Base-by-base conservation (phyloP, 2,113 vertebrate species). In the Apaloderma vittatum region DNA sequence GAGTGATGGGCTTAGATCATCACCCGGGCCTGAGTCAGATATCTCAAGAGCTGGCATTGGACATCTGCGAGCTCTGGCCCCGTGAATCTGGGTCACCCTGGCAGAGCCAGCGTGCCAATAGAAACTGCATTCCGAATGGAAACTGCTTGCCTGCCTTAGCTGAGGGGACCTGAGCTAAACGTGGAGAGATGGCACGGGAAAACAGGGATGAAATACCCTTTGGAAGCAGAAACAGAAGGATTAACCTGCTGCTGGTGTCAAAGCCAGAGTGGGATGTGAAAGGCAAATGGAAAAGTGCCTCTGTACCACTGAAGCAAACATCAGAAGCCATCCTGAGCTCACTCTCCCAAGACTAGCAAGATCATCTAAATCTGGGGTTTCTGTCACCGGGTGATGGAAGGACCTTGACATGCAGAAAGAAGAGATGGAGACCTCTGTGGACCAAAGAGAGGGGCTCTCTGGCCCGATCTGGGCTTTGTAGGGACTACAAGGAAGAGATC, bases 1-100 rank as follows among this genome's bases (percentile, higher is more conserved):
- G 91, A 96, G 57, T 75, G 94, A 88, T 84, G 65, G 83, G 48
- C 55, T 92, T 92, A 84, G 68, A 55, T 93, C 94, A 93, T 88
- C 72, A 40, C 48, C 34, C 18, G 0, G 63, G 73, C 76, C 70
- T 49, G 63, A 90, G 65, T 86, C 68, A 72, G 68, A 23, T 86
- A 63, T 77, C 86, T 96, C 65, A 27, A 54, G 67, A 86, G 61
- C 37, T 93, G 88, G 76, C 76, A 67, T 65, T 24, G 68, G 74
- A 80, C 20, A 45, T 61, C 84, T 83, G 71, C 0, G 0, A 90
- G 65, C 79, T 62, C 82, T 66, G 16, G 36, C 57, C 37, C 52
- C 0, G 6, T 57, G 37, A 81, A 92, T 91, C 40, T 58, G 68
- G 87, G 48, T 92, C 91, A 93, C 40, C n/a, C 72, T 67, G 80